These are phyloP conservation scores for Forbesichthys agassizii DNA, from an alignment of 2,113 vertebrate genomes.

Conservation along the genomic window DNA sequence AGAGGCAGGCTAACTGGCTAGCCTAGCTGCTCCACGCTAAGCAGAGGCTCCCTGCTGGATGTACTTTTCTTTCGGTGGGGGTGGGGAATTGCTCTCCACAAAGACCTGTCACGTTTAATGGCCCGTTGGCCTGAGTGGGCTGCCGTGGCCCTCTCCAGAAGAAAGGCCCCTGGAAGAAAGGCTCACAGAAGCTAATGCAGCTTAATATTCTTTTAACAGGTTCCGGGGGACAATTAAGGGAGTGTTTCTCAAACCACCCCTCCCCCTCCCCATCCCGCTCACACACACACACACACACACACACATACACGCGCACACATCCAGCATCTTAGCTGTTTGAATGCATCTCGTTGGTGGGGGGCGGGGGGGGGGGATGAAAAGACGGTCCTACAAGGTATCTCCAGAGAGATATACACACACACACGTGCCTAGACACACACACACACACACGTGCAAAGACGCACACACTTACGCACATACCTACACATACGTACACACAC, in stretches of 20 bases:
- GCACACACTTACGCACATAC: neutral
- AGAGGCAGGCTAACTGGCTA: slow-evolving; percentile 53
- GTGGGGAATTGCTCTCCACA: slow-evolving; percentile 65
- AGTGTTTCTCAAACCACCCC: slow-evolving; percentile 77
- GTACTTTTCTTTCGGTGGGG: slow-evolving; percentile 53
- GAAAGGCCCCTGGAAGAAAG: slow-evolving; percentile 73
- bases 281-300: too few species aligned
- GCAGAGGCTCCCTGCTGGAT: slow-evolving; percentile 23
- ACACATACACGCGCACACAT: too few species aligned
- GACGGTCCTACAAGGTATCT: slow-evolving; percentile 63
- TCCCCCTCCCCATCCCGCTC: slow-evolving; percentile 56
- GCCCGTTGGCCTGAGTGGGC: slow-evolving; percentile 77
- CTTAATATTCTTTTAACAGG: slow-evolving; percentile 83
- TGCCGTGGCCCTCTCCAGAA: slow-evolving; percentile 68
- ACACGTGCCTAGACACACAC: neutral
- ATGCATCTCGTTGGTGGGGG: slow-evolving; percentile 80
- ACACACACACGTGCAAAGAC: neutral
- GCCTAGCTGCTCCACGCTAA: slow-evolving; percentile 32
- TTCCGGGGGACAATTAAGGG: slow-evolving; percentile 77
- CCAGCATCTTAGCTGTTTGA: slow-evolving; percentile 72
- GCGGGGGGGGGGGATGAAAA: slow-evolving; percentile 57
- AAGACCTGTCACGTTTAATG: slow-evolving; percentile 82
- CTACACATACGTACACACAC: slow-evolving; percentile 1
- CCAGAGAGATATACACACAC: slow-evolving; percentile 46
- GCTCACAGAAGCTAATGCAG: slow-evolving; percentile 78